Conservation (phyloP, 1,140 invertebrate genomes). For the Cyclargus thomasi region DNA sequence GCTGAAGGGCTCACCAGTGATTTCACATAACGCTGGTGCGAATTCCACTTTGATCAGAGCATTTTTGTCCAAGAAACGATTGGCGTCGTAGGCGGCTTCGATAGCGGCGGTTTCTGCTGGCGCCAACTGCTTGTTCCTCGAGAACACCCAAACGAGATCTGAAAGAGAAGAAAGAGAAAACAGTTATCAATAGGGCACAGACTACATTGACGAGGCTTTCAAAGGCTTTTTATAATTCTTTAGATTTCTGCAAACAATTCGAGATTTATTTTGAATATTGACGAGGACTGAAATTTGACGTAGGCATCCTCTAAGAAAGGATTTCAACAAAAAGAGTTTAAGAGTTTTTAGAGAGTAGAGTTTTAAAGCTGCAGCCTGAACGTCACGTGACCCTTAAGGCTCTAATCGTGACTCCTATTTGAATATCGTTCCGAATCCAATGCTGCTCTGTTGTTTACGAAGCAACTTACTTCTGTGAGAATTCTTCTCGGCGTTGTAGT, state of each 20-base stretch:
- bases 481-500: constrained; percentile 18
- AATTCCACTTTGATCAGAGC: not conserved
- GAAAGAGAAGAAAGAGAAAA: not conserved
- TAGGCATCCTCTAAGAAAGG: too few species aligned
- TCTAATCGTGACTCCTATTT: too few species aligned
- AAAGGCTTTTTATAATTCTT: too few species aligned
- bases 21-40: not conserved
- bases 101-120: not conserved
- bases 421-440: too few species aligned
- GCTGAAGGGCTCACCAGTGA: not conserved
- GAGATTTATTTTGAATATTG: too few species aligned
- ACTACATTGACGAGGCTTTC: too few species aligned
- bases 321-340: too few species aligned
- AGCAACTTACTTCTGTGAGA: constrained; percentile 19
- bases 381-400: too few species aligned
- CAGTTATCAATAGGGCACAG: not conserved
- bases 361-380: too few species aligned
- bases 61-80: not conserved
- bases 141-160: constrained; percentile 5
- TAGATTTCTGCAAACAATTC: too few species aligned
- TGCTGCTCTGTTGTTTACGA: not conserved
- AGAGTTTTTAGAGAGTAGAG: too few species aligned
- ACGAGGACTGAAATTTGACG: too few species aligned
- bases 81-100: not conserved
- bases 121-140: not conserved